These are phyloP conservation scores for Sturnira hondurensis DNA, from an alignment of 2,113 vertebrate species.

Conservation along the genomic window DNA sequence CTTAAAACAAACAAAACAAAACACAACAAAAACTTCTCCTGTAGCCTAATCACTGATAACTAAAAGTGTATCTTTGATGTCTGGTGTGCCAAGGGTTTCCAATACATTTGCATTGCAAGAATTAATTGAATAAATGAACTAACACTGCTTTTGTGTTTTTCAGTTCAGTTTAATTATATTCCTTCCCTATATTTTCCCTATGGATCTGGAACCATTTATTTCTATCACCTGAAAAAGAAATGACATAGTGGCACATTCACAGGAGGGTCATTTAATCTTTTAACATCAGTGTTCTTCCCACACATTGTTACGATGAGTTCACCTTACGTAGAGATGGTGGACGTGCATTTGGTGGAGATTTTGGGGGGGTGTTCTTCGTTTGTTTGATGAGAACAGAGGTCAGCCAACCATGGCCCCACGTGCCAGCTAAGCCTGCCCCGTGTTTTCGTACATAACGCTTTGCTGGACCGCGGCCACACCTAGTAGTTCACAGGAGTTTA, in stretches of 20 bases:
- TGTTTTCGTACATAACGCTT: constrained; percentile 17
- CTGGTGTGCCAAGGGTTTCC: background rate
- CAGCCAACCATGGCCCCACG: background rate
- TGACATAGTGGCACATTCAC: background rate
- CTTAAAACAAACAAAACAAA: constrained; percentile 9
- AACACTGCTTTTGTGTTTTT: background rate
- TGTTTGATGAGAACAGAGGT: background rate
- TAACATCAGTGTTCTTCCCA: background rate
- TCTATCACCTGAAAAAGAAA: background rate
- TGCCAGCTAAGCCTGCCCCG: background rate
- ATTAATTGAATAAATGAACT: background rate
- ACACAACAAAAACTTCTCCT: background rate
- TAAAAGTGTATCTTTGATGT: background rate
- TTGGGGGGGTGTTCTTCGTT: background rate
- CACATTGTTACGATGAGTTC: background rate
- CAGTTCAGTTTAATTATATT: background rate
- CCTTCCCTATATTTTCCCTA: background rate
- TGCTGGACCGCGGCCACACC: background rate
- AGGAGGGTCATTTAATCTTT: background rate
- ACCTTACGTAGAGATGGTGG: background rate
- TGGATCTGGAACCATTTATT: background rate
- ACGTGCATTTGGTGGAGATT: background rate
- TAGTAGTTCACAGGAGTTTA: background rate
- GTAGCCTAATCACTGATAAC: background rate
- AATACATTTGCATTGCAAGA: background rate